Evolutionary conservation across 1,140 invertebrate genomes (phyloP), one percentile per base, ranked within the genome.

Genomic region (Oryzaephilus surinamensis): DNA sequence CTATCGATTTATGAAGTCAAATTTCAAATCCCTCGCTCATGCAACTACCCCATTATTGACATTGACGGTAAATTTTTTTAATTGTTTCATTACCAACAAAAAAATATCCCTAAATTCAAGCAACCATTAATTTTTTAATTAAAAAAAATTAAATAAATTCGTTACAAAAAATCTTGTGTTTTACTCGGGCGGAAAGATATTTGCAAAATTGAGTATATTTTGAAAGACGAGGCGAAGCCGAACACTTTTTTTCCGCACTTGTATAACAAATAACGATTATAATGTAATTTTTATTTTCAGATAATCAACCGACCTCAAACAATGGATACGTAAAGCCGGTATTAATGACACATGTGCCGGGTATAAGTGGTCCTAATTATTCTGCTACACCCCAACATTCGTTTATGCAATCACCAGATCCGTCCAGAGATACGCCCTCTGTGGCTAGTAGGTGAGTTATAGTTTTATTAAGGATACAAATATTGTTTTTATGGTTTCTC

Each of bases 301-400:
- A 81, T 48, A 81, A 74, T 60, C 74, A 79, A 53, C 72, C 75
- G 46, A 69, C 74, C 5, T 58, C 73, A 4, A 77, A 70, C 50
- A 88, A 90, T 62, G 89, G 89, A 10, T 95, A 94, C 62, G 85
- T 94, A 16, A 84, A 81, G 54, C 87, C 87, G 10, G 63, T 83
- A 16, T 66, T 94, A 42, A 81, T 86, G 29, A 91, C 85, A 0
- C 83, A 86, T 38, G 78, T 94, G 28, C 85, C 83, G 27, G 76
- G 80, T 2, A 79, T 76, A 69, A 66, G 67, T n/a, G 63, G 62
- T 7, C 65, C 63, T 31, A 77, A 69, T 52, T 76, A 71, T 56
- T 73, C 71, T n/a, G 70, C 69, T 14, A 79, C 77, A 7, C 77
- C 77, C 2, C 45, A 72, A 56, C 52, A 77, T 68, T 64, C 74